Percentiles rank a stretch among this genome's conserved stretches.
Evolutionary conservation across 2,113 vertebrate species (phyloP).

Genomic region (Sapayoa aenigma): DNA sequence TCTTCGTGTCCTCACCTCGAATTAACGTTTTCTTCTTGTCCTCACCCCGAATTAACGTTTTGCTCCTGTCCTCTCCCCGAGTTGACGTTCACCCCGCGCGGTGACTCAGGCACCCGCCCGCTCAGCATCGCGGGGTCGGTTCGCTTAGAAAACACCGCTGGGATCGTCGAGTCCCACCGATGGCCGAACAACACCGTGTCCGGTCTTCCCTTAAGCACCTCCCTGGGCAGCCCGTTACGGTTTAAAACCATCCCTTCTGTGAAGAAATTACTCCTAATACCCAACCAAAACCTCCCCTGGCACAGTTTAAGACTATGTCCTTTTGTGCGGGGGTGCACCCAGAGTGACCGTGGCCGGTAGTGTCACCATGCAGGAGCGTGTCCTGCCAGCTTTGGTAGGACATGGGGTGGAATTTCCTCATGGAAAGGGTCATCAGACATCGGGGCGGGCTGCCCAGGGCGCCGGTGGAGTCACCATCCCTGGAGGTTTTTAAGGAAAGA

Average conservation of each 20-base stretch:
- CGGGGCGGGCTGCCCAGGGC: background rate
- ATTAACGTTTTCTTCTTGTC: too few species aligned
- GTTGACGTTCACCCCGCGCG: too few species aligned
- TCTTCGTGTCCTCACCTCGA: too few species aligned
- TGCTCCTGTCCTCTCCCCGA: too few species aligned
- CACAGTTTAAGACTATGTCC: background rate
- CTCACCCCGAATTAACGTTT: too few species aligned
- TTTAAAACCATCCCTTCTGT: background rate
- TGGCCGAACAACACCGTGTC: background rate
- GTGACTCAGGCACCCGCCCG: background rate
- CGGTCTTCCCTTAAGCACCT: background rate
- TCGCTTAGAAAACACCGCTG: background rate
- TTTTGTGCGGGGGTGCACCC: background rate
- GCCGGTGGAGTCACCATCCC: accelerated
- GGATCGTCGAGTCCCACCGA: background rate
- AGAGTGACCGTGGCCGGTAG: accelerated
- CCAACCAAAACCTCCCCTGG: background rate
- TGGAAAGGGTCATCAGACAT: background rate
- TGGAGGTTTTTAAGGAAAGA: background rate
- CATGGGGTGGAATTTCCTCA: background rate
- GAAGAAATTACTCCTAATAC: background rate
- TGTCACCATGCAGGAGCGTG: accelerated
- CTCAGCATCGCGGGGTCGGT: background rate
- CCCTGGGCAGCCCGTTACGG: background rate
- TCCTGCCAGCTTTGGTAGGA: background rate